These are phyloP conservation scores for Dendroctonus ponderosae DNA, from an alignment of 1,140 invertebrate species.

Conservation along the genomic window DNA sequence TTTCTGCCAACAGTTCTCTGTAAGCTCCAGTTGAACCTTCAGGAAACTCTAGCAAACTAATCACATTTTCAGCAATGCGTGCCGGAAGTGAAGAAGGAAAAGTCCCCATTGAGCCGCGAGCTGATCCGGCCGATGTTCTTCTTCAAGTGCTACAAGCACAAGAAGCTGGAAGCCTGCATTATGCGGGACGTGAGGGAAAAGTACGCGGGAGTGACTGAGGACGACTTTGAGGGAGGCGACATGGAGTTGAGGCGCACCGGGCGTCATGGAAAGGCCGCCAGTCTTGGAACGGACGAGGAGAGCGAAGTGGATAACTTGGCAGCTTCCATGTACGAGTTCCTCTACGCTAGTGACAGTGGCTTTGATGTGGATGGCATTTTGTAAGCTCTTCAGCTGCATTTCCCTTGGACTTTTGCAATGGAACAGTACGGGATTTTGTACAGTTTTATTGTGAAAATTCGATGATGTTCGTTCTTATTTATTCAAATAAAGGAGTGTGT, in stretches of 20 bases:
- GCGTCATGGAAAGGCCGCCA: constrained; percentile 45
- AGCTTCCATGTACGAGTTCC: constrained; percentile 58
- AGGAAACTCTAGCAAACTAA: not conserved
- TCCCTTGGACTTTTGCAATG: constrained; percentile 45
- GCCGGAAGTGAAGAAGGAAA: constrained; percentile 61
- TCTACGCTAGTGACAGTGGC: constrained; percentile 54
- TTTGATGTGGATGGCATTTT: constrained; percentile 57
- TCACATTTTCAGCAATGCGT: constrained; percentile 60
- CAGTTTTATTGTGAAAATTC: constrained; percentile 46
- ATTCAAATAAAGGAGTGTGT: too few species aligned
- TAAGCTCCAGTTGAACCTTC: constrained; percentile 43
- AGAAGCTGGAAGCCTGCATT: constrained; percentile 66
- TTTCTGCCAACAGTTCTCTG: constrained; percentile 66
- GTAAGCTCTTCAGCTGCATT: constrained; percentile 40
- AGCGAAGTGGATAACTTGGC: constrained; percentile 57
- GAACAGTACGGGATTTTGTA: constrained; percentile 24
- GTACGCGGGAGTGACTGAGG: constrained; percentile 54
- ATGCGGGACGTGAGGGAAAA: constrained; percentile 67
- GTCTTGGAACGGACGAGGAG: constrained; percentile 43
- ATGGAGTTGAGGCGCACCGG: constrained; percentile 55
- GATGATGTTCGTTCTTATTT: constrained; percentile 24
- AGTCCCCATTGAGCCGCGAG: constrained; percentile 59
- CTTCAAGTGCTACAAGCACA: constrained; percentile 70
- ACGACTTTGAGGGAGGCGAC: constrained; percentile 57
- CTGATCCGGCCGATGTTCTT: constrained; percentile 66